Base-by-base conservation (phyloP, 2,888 invertebrate species). In the Scaptomyza flava region DNA sequence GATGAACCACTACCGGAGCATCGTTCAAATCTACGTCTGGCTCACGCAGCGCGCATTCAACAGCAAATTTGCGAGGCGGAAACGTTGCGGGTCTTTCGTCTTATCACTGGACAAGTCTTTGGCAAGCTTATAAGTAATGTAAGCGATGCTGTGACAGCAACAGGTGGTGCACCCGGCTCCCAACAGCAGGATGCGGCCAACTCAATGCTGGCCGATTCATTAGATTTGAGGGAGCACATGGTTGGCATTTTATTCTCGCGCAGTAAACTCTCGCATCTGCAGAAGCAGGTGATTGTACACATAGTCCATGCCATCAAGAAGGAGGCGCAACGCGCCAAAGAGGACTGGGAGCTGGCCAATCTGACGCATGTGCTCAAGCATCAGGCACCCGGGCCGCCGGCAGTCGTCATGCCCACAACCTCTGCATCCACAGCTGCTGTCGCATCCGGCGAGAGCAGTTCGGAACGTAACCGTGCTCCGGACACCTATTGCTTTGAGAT, bases 401-500 rank as follows among this genome's bases (percentile, higher is more conserved):
- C 43, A 80, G 47, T 79, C 1, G 23, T n/a, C 9, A 5, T 80
- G n/a, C 12, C 45, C 17, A 6, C 43, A 31, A n/a, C 42, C 2
- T 12, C 45, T 9, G 23, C 41, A 2, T 12, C 53, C 0, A 48
- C 30, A 0, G 31, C 48, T 0, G 14, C 33, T 61, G 81, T 81
- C 17, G 90, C 87, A 7, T 48, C 62, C 71, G 81, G 79, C 20
- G 91, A 91, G 34, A 87, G 86, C 30, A 84, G 87, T 33, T 85
- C 90, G 50, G 92, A 91, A 50, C 84, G 91, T 2, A 79, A 82
- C 87, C 81, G 91, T 73, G 79, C 91, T 51, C 78, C 90, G 2
- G 98, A 99, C 91, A 97, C 97, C n/a, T 99, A 98, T 91, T 98
- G 98, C 92, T 99, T 98, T 90, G 98, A 99, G 93, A 97, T 99